phyloP scores from a whole-genome alignment of 2,113 vertebrate species.

The Cephalopterus ornatus region DNA sequence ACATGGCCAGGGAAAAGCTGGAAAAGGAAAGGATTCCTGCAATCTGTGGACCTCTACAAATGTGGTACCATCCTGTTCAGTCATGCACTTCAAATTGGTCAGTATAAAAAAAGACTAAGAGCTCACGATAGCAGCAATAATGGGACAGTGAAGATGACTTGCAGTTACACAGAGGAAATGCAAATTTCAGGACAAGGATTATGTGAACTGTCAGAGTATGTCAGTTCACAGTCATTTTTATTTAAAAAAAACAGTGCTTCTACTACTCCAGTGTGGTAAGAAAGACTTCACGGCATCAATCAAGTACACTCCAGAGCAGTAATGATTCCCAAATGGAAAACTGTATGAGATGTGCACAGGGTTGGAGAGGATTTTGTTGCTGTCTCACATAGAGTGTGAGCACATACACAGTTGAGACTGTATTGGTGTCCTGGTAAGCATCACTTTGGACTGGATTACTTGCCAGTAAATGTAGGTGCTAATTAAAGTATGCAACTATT shows the following conservation, averaged over 20 bases:
- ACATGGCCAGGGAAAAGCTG: background rate
- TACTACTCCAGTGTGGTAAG: background rate
- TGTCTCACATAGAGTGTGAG: background rate
- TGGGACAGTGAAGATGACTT: background rate
- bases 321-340: background rate
- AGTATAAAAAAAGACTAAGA: background rate
- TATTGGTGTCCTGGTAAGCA: background rate
- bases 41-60: background rate
- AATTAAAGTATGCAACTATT: background rate
- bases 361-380: background rate
- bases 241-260: background rate
- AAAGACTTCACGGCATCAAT: background rate
- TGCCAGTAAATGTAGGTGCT: background rate
- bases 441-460: background rate
- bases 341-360: fast-evolving
- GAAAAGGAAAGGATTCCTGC: background rate
- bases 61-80: background rate
- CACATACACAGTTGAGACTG: fast-evolving
- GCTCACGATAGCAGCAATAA: background rate
- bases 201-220: background rate
- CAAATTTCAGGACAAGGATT: background rate
- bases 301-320: background rate
- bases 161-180: background rate
- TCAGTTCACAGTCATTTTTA: background rate
- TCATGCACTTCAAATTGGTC: background rate